Evolutionary conservation across 2,113 vertebrate species (phyloP).

Genomic region (Phasianus colchicus): DNA sequence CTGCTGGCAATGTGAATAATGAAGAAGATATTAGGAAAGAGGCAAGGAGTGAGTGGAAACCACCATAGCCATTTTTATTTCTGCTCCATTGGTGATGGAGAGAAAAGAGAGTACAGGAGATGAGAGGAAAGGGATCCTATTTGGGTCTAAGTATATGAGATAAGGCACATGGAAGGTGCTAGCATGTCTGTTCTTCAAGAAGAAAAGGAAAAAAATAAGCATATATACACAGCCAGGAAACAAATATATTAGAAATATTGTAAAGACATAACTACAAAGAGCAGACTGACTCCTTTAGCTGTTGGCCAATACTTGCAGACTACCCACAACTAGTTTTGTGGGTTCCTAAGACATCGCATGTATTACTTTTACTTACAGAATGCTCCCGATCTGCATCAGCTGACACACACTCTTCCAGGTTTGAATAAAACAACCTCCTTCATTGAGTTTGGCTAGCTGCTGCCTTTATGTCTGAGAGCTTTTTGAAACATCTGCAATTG

Average conservation of each 20-base stretch:
- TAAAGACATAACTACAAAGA: neutral
- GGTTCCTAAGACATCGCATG: neutral
- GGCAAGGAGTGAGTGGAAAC: neutral
- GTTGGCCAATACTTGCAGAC: neutral
- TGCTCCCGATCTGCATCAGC: neutral
- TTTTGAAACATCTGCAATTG: neutral
- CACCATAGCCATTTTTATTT: neutral
- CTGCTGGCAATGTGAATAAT: neutral
- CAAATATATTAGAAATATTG: neutral
- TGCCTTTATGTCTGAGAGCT: neutral
- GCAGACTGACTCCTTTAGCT: neutral
- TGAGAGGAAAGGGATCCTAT: neutral
- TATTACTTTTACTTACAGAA: neutral
- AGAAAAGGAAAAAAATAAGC: neutral
- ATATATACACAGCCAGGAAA: no score
- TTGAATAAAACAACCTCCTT: neutral
- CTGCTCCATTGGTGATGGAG: neutral
- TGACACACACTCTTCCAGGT: neutral
- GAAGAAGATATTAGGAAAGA: neutral
- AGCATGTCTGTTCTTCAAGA: neutral
- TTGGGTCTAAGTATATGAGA: neutral
- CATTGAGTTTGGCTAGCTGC: neutral
- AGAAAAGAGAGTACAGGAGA: neutral
- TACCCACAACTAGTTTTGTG: neutral
- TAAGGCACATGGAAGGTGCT: neutral